Percentiles rank a stretch among this genome's conserved stretches.
Evolutionary conservation across 2,797 vertebrate genomes (phyloP).

Genomic region (Semaprochilodus insignis): DNA sequence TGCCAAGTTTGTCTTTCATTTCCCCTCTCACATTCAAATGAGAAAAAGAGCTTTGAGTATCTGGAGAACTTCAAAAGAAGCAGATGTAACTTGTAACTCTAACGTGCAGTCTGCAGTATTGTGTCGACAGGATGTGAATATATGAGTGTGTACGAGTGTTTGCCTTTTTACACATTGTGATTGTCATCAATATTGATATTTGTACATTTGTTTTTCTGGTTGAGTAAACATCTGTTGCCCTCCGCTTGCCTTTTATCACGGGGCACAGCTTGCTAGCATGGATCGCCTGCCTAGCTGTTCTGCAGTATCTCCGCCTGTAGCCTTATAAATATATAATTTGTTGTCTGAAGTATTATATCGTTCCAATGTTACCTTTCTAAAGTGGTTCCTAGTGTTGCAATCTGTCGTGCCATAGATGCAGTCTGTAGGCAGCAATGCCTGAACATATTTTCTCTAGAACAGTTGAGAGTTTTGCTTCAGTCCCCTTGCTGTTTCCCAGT

Average conservation of each 20-base stretch:
- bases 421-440: conserved; percentile 14
- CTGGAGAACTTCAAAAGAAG: not conserved
- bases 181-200: conserved; percentile 13
- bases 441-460: conserved; percentile 28
- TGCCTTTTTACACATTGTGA: conserved; percentile 15
- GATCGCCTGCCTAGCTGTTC: conserved; percentile 30
- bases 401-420: conserved; percentile 43
- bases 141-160: conserved; percentile 28
- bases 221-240: conserved; percentile 40
- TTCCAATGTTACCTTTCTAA: conserved; percentile 29
- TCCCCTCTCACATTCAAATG: not conserved
- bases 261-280: conserved; percentile 43
- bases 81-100: too few species aligned
- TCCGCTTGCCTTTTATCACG: conserved; percentile 39
- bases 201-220: conserved; percentile 17
- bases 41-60: not conserved
- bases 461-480: not conserved
- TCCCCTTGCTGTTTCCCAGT: conserved; percentile 14
- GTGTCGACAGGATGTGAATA: conserved; percentile 24
- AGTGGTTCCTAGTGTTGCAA: conserved; percentile 35
- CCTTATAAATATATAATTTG: conserved; percentile 34
- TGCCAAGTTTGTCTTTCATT: conserved; percentile 17
- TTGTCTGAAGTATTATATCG: conserved; percentile 38
- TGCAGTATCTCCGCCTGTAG: conserved; percentile 42
- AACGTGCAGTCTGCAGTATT: conserved; percentile 45